A percentile compares a stretch with the other conserved stretches of the same genome.
Evolutionary conservation across 2,113 vertebrate species (phyloP).

Genomic region (Pollachius pollachius): DNA sequence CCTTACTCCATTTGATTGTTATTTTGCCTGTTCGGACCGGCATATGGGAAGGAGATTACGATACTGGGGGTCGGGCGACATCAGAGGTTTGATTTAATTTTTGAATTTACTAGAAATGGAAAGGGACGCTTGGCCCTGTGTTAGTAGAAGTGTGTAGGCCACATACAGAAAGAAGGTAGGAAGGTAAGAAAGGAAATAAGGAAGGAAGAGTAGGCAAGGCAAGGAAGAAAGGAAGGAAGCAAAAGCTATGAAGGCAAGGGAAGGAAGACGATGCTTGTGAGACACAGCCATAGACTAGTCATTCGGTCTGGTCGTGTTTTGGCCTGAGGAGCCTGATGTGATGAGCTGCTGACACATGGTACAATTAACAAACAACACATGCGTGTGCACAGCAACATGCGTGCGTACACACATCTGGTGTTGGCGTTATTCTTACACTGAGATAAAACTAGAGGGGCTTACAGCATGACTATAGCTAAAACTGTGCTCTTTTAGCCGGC

Average conservation of each 20-base stretch:
- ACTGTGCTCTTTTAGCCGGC: constrained; percentile 31
- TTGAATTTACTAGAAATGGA: background rate
- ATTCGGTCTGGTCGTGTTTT: constrained; percentile 32
- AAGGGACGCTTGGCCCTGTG: background rate
- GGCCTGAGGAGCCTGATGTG: constrained; percentile 22
- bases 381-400: constrained; percentile 17
- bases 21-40: background rate
- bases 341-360: background rate
- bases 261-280: constrained; percentile 2
- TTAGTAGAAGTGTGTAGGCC: constrained; percentile 3
- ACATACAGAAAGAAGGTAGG: constrained; percentile 5
- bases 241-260: too few relatives aligned
- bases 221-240: constrained; percentile 3
- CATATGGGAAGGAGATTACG: background rate
- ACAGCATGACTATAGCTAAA: constrained; percentile 55
- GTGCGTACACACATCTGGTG: constrained; percentile 11
- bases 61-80: background rate
- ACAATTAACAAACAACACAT: constrained; percentile 19
- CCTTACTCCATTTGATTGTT: background rate
- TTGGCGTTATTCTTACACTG: constrained; percentile 31
- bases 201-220: background rate
- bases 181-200: constrained; percentile 2
- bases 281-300: constrained; percentile 13
- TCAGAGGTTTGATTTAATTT: background rate
- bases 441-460: constrained; percentile 49